Percentiles rank a stretch among this genome's conserved stretches.
phyloP scores from a whole-genome alignment of 2,888 invertebrate genomes.

The Synergus itoensis region DNA sequence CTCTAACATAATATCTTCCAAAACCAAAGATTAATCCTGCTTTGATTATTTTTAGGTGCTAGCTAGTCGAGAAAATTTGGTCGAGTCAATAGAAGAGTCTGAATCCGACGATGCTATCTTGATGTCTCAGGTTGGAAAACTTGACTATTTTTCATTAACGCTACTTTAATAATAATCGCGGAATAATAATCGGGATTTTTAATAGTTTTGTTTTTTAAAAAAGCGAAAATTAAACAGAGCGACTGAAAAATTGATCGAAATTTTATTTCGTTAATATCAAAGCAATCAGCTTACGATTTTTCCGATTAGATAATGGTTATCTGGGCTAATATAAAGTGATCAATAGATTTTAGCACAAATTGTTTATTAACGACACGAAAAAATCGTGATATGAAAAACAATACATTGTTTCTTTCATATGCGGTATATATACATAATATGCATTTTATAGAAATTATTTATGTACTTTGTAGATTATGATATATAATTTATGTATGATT shows the following conservation, averaged over 20 bases:
- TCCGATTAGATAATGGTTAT: not conserved
- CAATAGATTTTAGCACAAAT: not conserved
- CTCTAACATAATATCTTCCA: not conserved
- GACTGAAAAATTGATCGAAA: too few species aligned
- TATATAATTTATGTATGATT: not conserved
- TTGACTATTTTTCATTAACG: constrained; percentile 18
- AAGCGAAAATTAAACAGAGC: too few species aligned
- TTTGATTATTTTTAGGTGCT: constrained; percentile 81
- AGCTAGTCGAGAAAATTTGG: constrained; percentile 89
- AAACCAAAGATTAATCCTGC: not conserved
- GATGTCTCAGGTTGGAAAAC: constrained; percentile 84
- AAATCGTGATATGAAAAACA: not conserved
- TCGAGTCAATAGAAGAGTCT: constrained; percentile 85
- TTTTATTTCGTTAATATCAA: too few species aligned
- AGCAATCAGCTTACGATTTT: not conserved
- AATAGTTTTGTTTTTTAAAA: too few species aligned
- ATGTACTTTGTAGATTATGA: not conserved
- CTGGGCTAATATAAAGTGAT: not conserved
- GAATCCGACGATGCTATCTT: constrained; percentile 88
- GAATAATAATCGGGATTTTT: too few species aligned
- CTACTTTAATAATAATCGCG: not conserved
- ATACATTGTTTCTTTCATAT: not conserved
- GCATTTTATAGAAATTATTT: not conserved
- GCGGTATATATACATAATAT: too few species aligned
- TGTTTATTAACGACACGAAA: not conserved